phyloP scores from a whole-genome alignment of 2,113 vertebrate species.

The Gymnarchus niloticus region DNA sequence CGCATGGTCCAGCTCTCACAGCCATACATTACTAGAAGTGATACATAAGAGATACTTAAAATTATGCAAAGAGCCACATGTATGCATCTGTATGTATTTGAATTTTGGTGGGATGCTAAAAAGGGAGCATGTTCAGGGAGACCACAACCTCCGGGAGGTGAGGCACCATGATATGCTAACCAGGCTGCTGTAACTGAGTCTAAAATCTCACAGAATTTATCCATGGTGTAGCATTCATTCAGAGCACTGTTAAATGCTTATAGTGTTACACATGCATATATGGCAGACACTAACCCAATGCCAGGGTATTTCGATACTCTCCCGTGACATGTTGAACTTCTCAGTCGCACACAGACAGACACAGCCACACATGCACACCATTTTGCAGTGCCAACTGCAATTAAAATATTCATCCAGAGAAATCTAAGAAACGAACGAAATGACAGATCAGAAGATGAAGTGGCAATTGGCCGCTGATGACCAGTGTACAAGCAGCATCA shows the following conservation, averaged over 20 bases:
- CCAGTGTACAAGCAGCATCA: neutral
- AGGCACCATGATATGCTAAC: neutral
- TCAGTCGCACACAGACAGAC: too few species aligned
- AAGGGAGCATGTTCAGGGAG: neutral
- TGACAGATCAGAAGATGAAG: neutral
- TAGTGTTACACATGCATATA: too few species aligned
- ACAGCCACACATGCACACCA: too few species aligned
- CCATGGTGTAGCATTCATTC: neutral
- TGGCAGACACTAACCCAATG: too few species aligned
- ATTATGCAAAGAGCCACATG: neutral
- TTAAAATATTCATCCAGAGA: neutral
- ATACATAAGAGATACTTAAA: too few species aligned
- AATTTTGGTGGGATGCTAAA: neutral
- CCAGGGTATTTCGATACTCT: too few species aligned
- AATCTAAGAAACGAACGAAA: neutral
- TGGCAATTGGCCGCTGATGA: neutral
- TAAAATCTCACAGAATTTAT: too few species aligned
- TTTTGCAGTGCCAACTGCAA: too few species aligned
- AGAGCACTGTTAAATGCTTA: neutral
- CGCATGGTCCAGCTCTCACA: too few species aligned
- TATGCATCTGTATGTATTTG: neutral
- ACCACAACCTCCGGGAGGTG: neutral
- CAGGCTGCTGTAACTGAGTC: too few species aligned
- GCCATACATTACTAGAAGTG: too few species aligned
- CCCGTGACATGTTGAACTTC: too few species aligned